Percentiles rank a stretch among this genome's conserved stretches.
These are phyloP conservation scores for Bugulina stolonifera DNA, from an alignment of 2,888 invertebrate species.

Conservation along the genomic window DNA sequence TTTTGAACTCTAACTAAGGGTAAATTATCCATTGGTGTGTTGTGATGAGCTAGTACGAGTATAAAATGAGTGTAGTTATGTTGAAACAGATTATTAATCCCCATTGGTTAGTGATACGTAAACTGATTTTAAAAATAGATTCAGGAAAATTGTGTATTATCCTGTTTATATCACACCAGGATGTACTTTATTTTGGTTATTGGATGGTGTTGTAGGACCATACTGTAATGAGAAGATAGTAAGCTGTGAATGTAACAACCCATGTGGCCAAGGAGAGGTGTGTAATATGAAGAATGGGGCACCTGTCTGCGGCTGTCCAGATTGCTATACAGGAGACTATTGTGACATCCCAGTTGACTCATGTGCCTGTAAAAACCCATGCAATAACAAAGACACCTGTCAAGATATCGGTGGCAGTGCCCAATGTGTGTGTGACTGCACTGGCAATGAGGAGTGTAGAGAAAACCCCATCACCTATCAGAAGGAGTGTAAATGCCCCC, in stretches of 20 bases:
- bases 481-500: slow-evolving; percentile 1
- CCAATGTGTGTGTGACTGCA: slow-evolving; percentile 21
- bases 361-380: slow-evolving; percentile 8
- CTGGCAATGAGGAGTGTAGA: slow-evolving; percentile 13
- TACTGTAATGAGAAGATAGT: slow-evolving; percentile 11
- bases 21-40: too few relatives aligned
- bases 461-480: neutral
- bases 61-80: too few relatives aligned
- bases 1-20: too few relatives aligned
- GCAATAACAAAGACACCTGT: slow-evolving; percentile 19
- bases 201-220: too few relatives aligned
- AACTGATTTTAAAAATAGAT: too few relatives aligned
- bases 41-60: too few relatives aligned
- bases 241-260: slow-evolving; percentile 21
- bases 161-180: too few relatives aligned
- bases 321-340: neutral
- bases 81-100: too few relatives aligned
- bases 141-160: too few relatives aligned
- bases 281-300: slow-evolving; percentile 20
- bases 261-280: neutral
- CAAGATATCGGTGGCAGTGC: neutral
- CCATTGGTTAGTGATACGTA: too few relatives aligned
- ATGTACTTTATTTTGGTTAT: too few relatives aligned
- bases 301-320: slow-evolving; percentile 23
- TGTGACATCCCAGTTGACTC: slow-evolving; percentile 10